A percentile compares a stretch with the other conserved stretches of the same genome.
These are phyloP conservation scores for Choloepus hoffmanni DNA, from an alignment of 2,113 vertebrate species.

Conservation along the genomic window DNA sequence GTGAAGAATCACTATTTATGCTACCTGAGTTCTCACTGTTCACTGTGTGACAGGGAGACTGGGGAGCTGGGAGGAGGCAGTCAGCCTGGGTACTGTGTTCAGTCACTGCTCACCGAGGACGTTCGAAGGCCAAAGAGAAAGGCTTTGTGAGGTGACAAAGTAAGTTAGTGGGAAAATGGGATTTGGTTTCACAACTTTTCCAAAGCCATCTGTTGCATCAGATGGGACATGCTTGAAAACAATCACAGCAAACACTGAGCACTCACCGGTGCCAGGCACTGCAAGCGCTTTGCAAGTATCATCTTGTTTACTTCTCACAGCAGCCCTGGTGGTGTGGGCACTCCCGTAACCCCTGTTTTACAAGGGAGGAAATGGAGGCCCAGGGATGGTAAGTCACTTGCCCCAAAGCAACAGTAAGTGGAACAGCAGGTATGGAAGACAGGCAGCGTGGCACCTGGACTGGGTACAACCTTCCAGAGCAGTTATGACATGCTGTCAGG, in stretches of 20 bases:
- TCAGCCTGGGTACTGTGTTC: background rate
- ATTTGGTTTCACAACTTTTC: slow-evolving; percentile 68
- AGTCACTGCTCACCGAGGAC: background rate
- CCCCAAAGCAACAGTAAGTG: background rate
- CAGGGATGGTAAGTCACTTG: background rate
- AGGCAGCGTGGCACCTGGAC: background rate
- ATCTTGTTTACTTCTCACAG: slow-evolving; percentile 15
- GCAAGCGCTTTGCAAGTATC: background rate
- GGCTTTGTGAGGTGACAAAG: background rate
- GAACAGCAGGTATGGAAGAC: background rate
- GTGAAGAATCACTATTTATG: background rate
- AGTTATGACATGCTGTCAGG: background rate
- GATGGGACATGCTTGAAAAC: slow-evolving; percentile 19
- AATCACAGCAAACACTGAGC: background rate
- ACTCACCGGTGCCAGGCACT: background rate
- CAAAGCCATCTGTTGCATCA: slow-evolving; percentile 38
- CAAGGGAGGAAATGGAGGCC: background rate
- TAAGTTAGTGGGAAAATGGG: slow-evolving; percentile 59
- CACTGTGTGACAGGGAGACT: accelerated
- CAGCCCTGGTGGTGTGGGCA: background rate
- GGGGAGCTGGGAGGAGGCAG: background rate
- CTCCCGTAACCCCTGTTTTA: background rate
- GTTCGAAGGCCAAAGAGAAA: slow-evolving; percentile 29
- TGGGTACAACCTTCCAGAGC: background rate
- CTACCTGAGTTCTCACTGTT: background rate